These are phyloP conservation scores for Galeopsomyia nigrocyanea DNA, from an alignment of 2,888 invertebrate genomes.

Conservation along the genomic window DNA sequence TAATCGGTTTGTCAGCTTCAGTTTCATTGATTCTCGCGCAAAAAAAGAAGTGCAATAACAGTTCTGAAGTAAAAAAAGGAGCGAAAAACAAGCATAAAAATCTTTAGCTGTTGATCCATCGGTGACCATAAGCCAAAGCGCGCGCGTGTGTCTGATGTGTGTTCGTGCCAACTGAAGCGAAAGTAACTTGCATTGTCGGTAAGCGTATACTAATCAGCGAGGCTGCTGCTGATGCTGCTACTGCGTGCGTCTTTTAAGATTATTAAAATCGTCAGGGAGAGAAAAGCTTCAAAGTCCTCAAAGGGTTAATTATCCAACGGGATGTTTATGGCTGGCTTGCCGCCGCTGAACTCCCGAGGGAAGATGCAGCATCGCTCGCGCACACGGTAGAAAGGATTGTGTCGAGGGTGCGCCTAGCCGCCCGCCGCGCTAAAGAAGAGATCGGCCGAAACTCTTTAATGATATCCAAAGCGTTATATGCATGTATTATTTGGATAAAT, in stretches of 20 bases:
- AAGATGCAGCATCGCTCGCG: too few relatives aligned
- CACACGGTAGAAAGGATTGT: constrained; percentile 38
- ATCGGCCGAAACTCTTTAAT: background rate
- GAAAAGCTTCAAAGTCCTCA: constrained; percentile 63
- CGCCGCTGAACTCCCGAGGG: constrained; percentile 4
- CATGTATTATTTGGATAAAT: background rate
- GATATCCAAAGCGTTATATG: background rate
- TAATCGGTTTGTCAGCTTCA: too few relatives aligned
- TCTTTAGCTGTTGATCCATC: background rate
- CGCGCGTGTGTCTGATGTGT: constrained; percentile 41
- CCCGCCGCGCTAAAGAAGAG: background rate
- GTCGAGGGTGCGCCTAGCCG: constrained; percentile 9
- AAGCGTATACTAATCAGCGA: background rate
- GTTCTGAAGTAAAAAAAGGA: too few relatives aligned
- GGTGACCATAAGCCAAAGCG: constrained; percentile 4
- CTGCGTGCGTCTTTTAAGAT: constrained; percentile 45
- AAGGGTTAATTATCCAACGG: constrained; percentile 68
- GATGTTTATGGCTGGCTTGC: constrained; percentile 62
- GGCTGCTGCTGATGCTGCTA: constrained; percentile 37
- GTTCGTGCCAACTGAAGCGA: constrained; percentile 38
- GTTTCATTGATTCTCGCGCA: too few relatives aligned
- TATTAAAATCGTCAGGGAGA: constrained; percentile 46
- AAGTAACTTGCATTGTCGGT: constrained; percentile 33
- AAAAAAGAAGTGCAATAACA: too few relatives aligned
- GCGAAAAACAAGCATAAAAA: too few relatives aligned